A percentile compares a stretch with the other conserved stretches of the same genome.
phyloP scores from a whole-genome alignment of 1,140 invertebrate genomes.

The Anthonomus grandis region DNA sequence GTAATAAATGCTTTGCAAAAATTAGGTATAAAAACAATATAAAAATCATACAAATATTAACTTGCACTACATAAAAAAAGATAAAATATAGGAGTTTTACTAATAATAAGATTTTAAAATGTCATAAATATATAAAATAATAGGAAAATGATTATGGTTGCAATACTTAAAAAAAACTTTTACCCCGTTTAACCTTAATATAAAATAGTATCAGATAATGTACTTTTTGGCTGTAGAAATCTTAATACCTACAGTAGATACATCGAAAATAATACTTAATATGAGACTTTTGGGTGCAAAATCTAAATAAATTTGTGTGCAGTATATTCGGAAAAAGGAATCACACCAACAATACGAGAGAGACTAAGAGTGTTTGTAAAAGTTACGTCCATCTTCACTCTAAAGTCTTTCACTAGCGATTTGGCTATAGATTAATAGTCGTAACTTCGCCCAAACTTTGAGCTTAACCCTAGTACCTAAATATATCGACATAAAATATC shows the following conservation, averaged over 20 bases:
- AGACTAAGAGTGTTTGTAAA: background rate
- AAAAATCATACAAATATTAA: background rate
- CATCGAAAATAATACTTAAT: too few species aligned
- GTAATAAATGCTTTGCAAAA: background rate
- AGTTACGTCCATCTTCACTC: background rate
- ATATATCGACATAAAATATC: slow-evolving; percentile 24
- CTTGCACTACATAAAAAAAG: background rate
- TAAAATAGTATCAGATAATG: too few species aligned
- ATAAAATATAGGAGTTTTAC: too few species aligned
- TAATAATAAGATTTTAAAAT: too few species aligned
- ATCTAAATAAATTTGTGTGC: background rate
- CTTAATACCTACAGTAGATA: too few species aligned
- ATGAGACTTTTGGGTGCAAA: background rate
- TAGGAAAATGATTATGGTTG: too few species aligned
- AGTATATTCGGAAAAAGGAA: background rate
- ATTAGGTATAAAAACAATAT: slow-evolving; percentile 11
- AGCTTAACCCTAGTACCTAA: background rate
- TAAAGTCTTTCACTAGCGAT: background rate
- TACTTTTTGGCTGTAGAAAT: too few species aligned
- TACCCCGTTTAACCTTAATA: too few species aligned
- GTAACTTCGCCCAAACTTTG: background rate
- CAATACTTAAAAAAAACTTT: too few species aligned
- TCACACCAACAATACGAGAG: background rate
- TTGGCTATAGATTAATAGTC: background rate
- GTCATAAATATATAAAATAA: too few species aligned